Evolutionary conservation across 2,797 vertebrate genomes (phyloP).

Genomic region (Decapterus maruadsi): DNA sequence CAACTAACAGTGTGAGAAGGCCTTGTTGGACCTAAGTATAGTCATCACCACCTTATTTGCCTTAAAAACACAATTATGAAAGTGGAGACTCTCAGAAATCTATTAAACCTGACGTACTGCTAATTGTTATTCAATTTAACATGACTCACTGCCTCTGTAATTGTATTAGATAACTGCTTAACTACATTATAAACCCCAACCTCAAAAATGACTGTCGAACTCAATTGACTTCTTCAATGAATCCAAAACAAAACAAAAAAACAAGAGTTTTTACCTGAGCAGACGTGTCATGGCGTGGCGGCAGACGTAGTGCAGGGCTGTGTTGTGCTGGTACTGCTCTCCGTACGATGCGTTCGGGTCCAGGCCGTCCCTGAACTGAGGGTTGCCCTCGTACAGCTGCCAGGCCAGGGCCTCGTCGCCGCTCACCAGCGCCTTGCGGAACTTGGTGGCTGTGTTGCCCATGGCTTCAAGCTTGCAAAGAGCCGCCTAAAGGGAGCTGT

Average conservation of each 20-base stretch:
- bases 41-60: conserved; percentile 3
- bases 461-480: conserved; percentile 81
- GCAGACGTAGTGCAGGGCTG: conserved; percentile 96
- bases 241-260: not conserved
- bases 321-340: conserved; percentile 99
- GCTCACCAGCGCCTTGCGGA: conserved; percentile 97
- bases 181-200: conserved; percentile 4
- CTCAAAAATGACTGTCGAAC: not conserved
- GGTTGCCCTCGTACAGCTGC: conserved; percentile 98
- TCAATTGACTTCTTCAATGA: not conserved
- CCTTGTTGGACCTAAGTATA: not conserved
- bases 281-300: conserved; percentile 97
- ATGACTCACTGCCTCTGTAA: conserved; percentile 38
- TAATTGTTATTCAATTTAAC: conserved; percentile 38
- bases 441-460: conserved; percentile 99
- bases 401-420: conserved; percentile 97
- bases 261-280: conserved; percentile 86
- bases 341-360: conserved; percentile 99
- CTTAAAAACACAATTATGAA: conserved; percentile 31
- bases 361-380: conserved; percentile 96
- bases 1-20: not conserved
- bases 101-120: conserved; percentile 28
- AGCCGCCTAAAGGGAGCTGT: conserved; percentile 54
- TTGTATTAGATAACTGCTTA: conserved; percentile 29
- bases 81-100: conserved; percentile 18